These are phyloP conservation scores for Threskiornis aethiopicus DNA, from an alignment of 2,797 vertebrate genomes.

Conservation along the genomic window DNA sequence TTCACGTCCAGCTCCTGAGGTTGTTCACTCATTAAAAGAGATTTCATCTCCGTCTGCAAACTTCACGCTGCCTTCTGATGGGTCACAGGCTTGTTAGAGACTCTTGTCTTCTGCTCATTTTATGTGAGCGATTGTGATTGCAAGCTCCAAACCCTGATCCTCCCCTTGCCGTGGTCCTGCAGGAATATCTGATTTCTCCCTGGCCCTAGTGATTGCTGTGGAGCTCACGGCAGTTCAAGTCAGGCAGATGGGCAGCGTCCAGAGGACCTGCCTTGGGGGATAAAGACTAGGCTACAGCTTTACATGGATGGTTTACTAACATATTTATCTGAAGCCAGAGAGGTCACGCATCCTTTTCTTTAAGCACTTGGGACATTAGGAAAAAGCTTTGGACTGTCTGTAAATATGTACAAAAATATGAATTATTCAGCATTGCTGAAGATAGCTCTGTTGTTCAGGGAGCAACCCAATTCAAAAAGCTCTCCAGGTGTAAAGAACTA, in stretches of 20 bases:
- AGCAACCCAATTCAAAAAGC: neutral
- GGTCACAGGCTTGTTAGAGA: neutral
- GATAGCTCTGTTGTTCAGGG: neutral
- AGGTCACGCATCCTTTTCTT: neutral
- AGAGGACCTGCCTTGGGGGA: neutral
- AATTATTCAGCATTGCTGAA: slow-evolving; percentile 31
- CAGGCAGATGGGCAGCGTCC: neutral
- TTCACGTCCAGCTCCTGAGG: neutral
- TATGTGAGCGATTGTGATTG: neutral
- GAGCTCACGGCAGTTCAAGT: neutral
- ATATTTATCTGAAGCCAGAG: neutral
- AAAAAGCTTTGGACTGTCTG: neutral
- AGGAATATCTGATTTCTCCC: neutral
- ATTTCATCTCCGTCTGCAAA: neutral
- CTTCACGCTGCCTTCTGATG: neutral
- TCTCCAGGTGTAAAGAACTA: neutral
- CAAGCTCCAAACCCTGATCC: neutral
- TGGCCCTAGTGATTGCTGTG: neutral
- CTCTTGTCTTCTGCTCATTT: neutral
- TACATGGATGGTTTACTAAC: neutral
- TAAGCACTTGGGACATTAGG: neutral
- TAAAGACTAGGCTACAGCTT: slow-evolving; percentile 10
- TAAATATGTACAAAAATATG: neutral
- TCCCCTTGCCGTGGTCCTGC: neutral
- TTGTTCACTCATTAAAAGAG: neutral